A percentile compares a stretch with the other conserved stretches of the same genome.
phyloP scores from a whole-genome alignment of 92 coral and sea anemone species.

The Phenganax marumi region DNA sequence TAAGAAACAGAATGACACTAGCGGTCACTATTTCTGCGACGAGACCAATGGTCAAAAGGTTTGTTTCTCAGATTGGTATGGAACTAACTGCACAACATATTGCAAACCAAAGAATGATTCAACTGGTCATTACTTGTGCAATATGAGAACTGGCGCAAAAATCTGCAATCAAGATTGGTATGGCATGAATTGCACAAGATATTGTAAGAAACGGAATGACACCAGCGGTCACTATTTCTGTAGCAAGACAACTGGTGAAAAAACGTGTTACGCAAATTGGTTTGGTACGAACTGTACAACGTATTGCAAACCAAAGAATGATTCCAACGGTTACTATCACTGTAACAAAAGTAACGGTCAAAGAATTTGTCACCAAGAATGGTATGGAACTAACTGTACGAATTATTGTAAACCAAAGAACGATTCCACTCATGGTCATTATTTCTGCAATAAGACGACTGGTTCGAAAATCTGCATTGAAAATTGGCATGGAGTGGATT shows the following conservation, averaged over 20 bases:
- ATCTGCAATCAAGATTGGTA: conserved; percentile 65
- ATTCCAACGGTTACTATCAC: background rate
- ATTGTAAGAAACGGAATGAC: conserved; percentile 53
- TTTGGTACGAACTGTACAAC: conserved; percentile 18
- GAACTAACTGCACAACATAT: conserved; percentile 26
- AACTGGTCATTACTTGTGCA: conserved; percentile 24
- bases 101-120: conserved; percentile 23
- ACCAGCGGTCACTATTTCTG: conserved; percentile 12
- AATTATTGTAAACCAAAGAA: no score
- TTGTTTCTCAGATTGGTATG: conserved; percentile 29
- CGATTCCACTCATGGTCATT: conserved; percentile 20
- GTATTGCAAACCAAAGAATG: background rate
- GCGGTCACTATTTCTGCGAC: conserved; percentile 40
- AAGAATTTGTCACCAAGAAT: background rate
- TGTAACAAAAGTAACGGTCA: background rate
- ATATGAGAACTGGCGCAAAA: conserved; percentile 49
- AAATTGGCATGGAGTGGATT: conserved; percentile 68
- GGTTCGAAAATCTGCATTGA: conserved; percentile 57
- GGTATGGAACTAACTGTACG: background rate
- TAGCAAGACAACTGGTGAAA: conserved; percentile 40
- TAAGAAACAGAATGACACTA: conserved; percentile 23
- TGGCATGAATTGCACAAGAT: conserved; percentile 60
- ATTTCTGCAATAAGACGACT: conserved; percentile 43
- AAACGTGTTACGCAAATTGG: conserved; percentile 49
- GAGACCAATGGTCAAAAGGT: conserved; percentile 14